Percentiles rank a stretch among this genome's conserved stretches.
These are phyloP conservation scores for Taurulus bubalis DNA, from an alignment of 2,113 vertebrate genomes.

Conservation along the genomic window DNA sequence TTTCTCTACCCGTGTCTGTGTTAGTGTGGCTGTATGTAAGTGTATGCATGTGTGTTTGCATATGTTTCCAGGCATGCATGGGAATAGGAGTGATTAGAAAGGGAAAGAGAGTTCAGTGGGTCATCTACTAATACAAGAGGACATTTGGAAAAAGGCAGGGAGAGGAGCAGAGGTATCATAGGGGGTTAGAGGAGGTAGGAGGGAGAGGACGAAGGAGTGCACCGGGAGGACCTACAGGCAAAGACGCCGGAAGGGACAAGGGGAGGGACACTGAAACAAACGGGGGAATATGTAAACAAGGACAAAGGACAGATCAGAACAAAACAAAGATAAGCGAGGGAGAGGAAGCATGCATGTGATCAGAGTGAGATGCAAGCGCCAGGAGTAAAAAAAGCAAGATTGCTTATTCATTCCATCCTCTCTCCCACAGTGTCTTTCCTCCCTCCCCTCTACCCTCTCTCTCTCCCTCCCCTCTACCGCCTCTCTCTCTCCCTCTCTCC, in stretches of 20 bases:
- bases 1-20: conserved; percentile 64
- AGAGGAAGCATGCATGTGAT: conserved; percentile 73
- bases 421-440: conserved; percentile 60
- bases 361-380: conserved; percentile 74
- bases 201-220: conserved; percentile 45
- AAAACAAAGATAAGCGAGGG: conserved; percentile 47
- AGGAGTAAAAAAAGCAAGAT: conserved; percentile 77
- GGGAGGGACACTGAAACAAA: conserved; percentile 80
- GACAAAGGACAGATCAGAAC: conserved; percentile 56
- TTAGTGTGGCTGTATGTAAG: conserved; percentile 57
- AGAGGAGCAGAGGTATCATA: conserved; percentile 56
- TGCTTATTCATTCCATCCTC: conserved; percentile 80
- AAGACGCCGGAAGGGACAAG: conserved; percentile 34
- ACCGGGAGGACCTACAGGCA: conserved; percentile 52
- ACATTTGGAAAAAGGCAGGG: conserved; percentile 84
- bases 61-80: conserved; percentile 80
- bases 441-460: conserved; percentile 46
- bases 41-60: conserved; percentile 77
- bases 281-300: conserved; percentile 73
- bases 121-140: conserved; percentile 84
- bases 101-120: conserved; percentile 79
- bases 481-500: conserved; percentile 33
- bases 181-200: conserved; percentile 43
- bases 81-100: conserved; percentile 76
- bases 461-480: conserved; percentile 45